Evolutionary conservation across 2,888 invertebrate species (phyloP).

Genomic region (Nasonia oneida): DNA sequence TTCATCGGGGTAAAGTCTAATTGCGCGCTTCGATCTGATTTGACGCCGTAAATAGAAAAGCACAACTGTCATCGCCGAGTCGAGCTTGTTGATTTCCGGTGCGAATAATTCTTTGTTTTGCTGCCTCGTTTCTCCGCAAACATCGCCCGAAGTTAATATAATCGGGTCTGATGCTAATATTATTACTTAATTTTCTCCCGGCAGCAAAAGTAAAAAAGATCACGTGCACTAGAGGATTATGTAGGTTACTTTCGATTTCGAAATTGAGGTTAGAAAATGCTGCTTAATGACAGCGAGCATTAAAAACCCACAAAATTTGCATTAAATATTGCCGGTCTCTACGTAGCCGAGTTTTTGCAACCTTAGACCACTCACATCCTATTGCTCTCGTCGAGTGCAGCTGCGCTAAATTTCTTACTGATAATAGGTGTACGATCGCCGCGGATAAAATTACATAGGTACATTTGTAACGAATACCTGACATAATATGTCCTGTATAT

Average conservation of each 20-base stretch:
- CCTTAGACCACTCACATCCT: neutral
- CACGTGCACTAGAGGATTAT: neutral
- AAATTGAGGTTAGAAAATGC: neutral
- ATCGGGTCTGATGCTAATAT: neutral
- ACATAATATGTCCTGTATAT: neutral
- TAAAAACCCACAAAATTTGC: slow-evolving; percentile 5
- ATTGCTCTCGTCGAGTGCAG: neutral
- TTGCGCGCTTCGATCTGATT: neutral
- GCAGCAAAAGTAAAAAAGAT: neutral
- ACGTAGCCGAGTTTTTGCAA: neutral
- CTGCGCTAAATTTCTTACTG: neutral
- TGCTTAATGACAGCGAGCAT: slow-evolving; percentile 8
- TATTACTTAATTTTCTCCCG: neutral
- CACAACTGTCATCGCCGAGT: neutral
- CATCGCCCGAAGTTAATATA: neutral
- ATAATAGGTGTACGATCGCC: slow-evolving; percentile 6
- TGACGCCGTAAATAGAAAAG: neutral
- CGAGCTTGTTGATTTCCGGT: no score
- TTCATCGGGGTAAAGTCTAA: neutral
- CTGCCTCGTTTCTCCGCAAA: neutral
- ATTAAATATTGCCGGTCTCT: neutral
- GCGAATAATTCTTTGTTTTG: no score
- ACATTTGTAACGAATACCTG: neutral
- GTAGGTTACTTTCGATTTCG: slow-evolving; percentile 1
- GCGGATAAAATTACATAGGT: neutral